phyloP scores from a whole-genome alignment of 2,888 invertebrate species.

The Eupithecia insigniata region DNA sequence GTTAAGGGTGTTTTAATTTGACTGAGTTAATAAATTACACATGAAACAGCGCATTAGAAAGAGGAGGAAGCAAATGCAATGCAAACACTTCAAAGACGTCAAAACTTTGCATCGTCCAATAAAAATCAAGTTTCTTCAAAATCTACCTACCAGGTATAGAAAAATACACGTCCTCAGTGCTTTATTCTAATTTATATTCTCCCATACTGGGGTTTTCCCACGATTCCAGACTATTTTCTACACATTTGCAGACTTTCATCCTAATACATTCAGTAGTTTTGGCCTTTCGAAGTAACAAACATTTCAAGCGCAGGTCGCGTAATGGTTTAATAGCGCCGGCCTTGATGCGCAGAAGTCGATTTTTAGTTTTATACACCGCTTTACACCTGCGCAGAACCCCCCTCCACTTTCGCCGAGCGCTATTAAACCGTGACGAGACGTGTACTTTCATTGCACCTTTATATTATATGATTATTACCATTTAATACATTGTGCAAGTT shows the following conservation, averaged over 20 bases:
- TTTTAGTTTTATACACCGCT: no score
- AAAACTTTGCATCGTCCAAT: conserved; percentile 38
- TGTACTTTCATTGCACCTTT: not conserved
- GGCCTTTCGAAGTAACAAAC: not conserved
- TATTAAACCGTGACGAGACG: no score
- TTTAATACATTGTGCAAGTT: conserved; percentile 65
- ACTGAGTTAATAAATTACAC: no score
- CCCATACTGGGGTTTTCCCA: conserved; percentile 3
- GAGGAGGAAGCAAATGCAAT: not conserved
- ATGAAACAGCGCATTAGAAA: no score
- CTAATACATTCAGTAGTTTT: not conserved
- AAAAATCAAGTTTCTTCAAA: conserved; percentile 57
- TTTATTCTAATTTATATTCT: conserved; percentile 64
- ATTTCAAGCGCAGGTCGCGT: no score
- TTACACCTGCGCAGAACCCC: no score
- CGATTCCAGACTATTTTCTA: conserved; percentile 3
- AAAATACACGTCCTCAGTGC: conserved; percentile 84
- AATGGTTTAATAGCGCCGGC: no score
- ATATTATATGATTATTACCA: conserved; percentile 27
- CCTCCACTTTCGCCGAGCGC: no score
- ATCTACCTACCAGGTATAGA: conserved; percentile 73
- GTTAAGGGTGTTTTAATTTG: no score
- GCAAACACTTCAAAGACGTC: not conserved
- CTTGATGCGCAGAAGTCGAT: no score
- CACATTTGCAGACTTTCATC: conserved; percentile 8